Evolutionary conservation across 2,797 vertebrate species (phyloP).

Genomic region (Epinephelus malabaricus): DNA sequence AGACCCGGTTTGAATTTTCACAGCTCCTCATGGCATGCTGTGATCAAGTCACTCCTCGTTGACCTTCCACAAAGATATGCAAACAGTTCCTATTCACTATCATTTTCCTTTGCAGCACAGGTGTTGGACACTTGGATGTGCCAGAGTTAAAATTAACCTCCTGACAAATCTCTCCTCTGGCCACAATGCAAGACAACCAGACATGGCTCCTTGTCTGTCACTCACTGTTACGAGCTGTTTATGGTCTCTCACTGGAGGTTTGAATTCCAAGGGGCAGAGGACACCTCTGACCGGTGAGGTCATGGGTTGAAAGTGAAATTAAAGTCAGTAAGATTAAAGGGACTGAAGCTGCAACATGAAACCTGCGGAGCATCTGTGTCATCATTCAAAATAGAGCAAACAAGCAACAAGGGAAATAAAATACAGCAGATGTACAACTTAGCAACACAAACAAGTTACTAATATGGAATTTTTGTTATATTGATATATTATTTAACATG

Average conservation of each 20-base stretch:
- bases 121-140: constrained; percentile 21
- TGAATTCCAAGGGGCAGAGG: constrained; percentile 46
- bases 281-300: constrained; percentile 41
- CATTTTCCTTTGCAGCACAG: constrained; percentile 59
- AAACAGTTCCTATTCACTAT: constrained; percentile 35
- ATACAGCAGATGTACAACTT: not conserved
- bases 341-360: constrained; percentile 33
- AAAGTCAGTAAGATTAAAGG: constrained; percentile 34
- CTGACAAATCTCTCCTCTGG: constrained; percentile 42
- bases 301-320: constrained; percentile 40
- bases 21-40: constrained; percentile 19
- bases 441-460: not conserved
- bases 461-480: not conserved
- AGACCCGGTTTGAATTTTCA: constrained; percentile 31
- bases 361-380: constrained; percentile 18
- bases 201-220: constrained; percentile 43
- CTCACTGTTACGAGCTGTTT: constrained; percentile 53
- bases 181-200: constrained; percentile 35
- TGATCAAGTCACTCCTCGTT: constrained; percentile 40
- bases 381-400: constrained; percentile 37
- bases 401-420: not conserved
- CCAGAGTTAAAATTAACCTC: constrained; percentile 69
- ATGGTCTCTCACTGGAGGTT: constrained; percentile 31
- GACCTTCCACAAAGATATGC: constrained; percentile 51
- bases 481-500: not conserved